These are phyloP conservation scores for Furnarius figulus DNA, from an alignment of 2,113 vertebrate species.

Conservation along the genomic window DNA sequence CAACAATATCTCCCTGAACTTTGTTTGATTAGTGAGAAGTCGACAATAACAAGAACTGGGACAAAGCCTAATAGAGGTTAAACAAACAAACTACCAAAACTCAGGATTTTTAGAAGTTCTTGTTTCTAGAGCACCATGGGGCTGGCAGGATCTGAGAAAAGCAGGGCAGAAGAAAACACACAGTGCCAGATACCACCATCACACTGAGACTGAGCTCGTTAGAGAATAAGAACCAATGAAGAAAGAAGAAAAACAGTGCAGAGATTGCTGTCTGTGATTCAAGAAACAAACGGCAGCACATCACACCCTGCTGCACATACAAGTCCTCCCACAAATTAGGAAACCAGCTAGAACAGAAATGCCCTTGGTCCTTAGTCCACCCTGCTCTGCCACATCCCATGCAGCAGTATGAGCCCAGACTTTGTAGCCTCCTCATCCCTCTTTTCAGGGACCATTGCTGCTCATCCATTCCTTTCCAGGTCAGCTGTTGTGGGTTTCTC, in stretches of 20 bases:
- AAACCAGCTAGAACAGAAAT: background rate
- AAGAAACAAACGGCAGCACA: background rate
- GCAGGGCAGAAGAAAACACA: background rate
- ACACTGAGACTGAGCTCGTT: background rate
- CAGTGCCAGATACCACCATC: background rate
- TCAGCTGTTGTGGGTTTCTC: background rate
- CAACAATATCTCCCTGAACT: background rate
- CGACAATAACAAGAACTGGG: background rate
- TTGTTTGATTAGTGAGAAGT: background rate
- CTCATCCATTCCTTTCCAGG: accelerated
- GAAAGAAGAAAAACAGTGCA: accelerated
- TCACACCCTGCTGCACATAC: background rate
- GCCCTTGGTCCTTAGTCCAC: background rate
- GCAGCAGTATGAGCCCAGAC: background rate
- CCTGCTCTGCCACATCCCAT: background rate
- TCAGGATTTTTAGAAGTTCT: background rate
- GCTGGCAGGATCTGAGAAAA: background rate
- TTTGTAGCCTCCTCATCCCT: accelerated
- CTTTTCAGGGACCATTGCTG: background rate
- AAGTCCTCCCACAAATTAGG: background rate
- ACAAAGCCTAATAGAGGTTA: background rate
- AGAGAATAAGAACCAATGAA: background rate
- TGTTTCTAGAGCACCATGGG: background rate
- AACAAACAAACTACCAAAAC: background rate
- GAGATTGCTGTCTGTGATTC: background rate